Conservation (phyloP, 2,113 vertebrate genomes). For the Leuciscus idus region DNA sequence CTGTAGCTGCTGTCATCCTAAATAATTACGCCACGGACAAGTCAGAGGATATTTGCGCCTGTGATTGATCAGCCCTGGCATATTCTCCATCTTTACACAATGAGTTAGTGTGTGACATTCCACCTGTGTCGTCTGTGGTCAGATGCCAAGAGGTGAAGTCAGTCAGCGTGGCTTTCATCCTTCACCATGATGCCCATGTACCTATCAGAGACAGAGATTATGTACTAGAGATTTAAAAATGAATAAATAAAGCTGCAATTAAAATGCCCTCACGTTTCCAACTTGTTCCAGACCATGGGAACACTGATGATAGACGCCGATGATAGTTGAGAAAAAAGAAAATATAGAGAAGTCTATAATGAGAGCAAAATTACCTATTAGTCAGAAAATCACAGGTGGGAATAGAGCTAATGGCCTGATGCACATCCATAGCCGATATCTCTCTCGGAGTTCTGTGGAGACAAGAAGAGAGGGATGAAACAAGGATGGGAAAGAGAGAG, state of each 20-base stretch:
- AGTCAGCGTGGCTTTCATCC: slow-evolving; percentile 61
- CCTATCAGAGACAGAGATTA: slow-evolving; percentile 32
- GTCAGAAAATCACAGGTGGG: slow-evolving; percentile 96
- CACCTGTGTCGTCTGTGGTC: slow-evolving; percentile 17
- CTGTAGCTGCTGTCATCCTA: background rate
- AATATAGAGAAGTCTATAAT: background rate
- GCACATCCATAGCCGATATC: slow-evolving; percentile 91
- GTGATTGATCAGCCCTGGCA: slow-evolving; percentile 1
- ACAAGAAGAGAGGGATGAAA: background rate
- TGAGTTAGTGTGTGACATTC: background rate
- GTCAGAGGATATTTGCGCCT: background rate
- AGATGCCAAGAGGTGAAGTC: background rate
- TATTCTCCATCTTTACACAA: background rate
- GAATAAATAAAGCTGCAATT: background rate
- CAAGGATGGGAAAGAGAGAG: background rate
- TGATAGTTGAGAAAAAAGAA: background rate
- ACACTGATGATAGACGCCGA: background rate
- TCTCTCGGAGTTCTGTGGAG: slow-evolving; percentile 86
- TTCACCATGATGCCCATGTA: slow-evolving; percentile 87
- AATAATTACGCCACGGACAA: background rate
- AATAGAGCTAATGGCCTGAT: slow-evolving; percentile 91
- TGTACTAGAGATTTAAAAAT: background rate
- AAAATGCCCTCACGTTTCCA: background rate
- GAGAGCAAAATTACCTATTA: slow-evolving; percentile 73
- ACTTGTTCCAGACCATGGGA: background rate